A percentile compares a stretch with the other conserved stretches of the same genome.
Evolutionary conservation across 2,888 invertebrate species (phyloP).

Genomic region (Apodemia mormo): DNA sequence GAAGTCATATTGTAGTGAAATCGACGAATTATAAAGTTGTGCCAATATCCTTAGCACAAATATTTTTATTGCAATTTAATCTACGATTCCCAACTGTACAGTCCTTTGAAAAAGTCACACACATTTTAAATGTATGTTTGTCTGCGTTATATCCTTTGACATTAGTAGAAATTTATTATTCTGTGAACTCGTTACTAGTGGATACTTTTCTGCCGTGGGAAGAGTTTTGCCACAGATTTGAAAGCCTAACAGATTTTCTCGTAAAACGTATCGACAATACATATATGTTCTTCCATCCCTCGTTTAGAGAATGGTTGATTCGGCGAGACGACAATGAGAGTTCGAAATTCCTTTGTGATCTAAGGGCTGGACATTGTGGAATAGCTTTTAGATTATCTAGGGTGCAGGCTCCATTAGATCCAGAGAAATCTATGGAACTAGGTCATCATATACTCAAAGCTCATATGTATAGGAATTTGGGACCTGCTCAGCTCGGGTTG

Average conservation of each 20-base stretch:
- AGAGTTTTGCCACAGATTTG: slow-evolving; percentile 94
- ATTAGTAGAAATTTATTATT: slow-evolving; percentile 94
- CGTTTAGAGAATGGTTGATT: slow-evolving; percentile 98
- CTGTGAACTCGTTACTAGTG: slow-evolving; percentile 92
- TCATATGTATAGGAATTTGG: slow-evolving; percentile 94
- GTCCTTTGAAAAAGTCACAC: slow-evolving; percentile 94
- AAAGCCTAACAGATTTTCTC: slow-evolving; percentile 92
- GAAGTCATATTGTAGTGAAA: slow-evolving; percentile 95
- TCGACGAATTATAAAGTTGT: slow-evolving; percentile 96
- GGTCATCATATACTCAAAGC: slow-evolving; percentile 98
- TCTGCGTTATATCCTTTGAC: slow-evolving; percentile 96
- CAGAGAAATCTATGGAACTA: slow-evolving; percentile 94
- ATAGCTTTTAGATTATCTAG: slow-evolving; percentile 95
- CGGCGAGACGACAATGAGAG: slow-evolving; percentile 93
- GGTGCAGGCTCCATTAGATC: slow-evolving; percentile 91
- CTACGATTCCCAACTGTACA: slow-evolving; percentile 93
- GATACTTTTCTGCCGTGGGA: slow-evolving; percentile 93
- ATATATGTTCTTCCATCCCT: slow-evolving; percentile 98
- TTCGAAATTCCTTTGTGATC: slow-evolving; percentile 95
- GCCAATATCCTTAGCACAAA: slow-evolving; percentile 93
- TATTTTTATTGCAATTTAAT: slow-evolving; percentile 95
- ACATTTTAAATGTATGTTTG: slow-evolving; percentile 94
- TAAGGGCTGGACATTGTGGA: slow-evolving; percentile 94
- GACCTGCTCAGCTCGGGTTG: slow-evolving; percentile 83
- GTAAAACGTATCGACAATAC: slow-evolving; percentile 95